Conservation (phyloP, 2,113 vertebrate genomes). For the Onychostoma macrolepis region DNA sequence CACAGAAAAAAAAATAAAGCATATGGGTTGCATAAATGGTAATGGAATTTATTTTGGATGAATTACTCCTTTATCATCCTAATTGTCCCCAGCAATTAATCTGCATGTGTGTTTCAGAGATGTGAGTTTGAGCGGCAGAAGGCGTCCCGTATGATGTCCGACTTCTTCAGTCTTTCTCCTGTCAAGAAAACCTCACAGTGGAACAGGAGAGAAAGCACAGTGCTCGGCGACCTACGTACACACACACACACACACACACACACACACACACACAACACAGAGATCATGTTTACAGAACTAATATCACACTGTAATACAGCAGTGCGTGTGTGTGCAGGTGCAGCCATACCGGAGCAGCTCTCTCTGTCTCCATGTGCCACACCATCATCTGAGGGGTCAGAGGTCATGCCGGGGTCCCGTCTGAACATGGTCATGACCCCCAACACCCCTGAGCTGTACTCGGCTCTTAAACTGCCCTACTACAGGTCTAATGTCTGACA, state of each 20-base stretch:
- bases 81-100: not conserved
- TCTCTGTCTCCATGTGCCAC: constrained; percentile 62
- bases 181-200: constrained; percentile 22
- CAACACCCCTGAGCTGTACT: constrained; percentile 73
- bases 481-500: constrained; percentile 59
- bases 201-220: constrained; percentile 56
- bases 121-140: constrained; percentile 76
- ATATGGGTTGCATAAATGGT: not conserved
- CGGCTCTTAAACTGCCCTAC: constrained; percentile 66
- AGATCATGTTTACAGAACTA: not conserved
- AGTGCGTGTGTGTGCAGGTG: constrained; percentile 43
- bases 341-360: constrained; percentile 54
- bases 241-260: too few relatives aligned
- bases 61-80: not conserved
- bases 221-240: constrained; percentile 57
- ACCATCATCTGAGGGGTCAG: constrained; percentile 51
- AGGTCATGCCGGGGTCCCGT: constrained; percentile 40
- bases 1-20: not conserved
- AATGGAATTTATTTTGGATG: too few relatives aligned
- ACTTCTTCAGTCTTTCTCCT: constrained; percentile 71
- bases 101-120: constrained; percentile 60
- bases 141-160: constrained; percentile 70
- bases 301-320: not conserved
- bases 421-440: constrained; percentile 57
- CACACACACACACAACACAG: too few relatives aligned